phyloP scores from a whole-genome alignment of 2,113 vertebrate species.

The Macquaria australasica region DNA sequence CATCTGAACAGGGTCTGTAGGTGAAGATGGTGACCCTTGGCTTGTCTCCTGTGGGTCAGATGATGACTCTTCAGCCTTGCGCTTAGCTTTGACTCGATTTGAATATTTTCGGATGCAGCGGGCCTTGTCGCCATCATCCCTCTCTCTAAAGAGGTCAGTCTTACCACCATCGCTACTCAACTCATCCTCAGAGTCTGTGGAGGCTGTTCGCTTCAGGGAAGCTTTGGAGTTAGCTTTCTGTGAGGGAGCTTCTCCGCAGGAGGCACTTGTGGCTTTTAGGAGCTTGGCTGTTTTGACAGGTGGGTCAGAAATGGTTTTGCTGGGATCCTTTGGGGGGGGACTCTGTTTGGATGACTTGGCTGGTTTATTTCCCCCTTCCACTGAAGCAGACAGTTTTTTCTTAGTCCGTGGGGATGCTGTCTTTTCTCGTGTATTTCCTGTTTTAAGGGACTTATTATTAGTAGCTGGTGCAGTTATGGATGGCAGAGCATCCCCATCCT shows the following conservation, averaged over 20 bases:
- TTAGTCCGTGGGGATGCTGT: slow-evolving; percentile 68
- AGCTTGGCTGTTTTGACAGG: slow-evolving; percentile 76
- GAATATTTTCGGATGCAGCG: slow-evolving; percentile 71
- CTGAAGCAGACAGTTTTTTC: slow-evolving; percentile 65
- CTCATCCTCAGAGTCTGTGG: slow-evolving; percentile 70
- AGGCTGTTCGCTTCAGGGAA: slow-evolving; percentile 74
- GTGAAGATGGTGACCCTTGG: slow-evolving; percentile 33
- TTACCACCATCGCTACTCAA: slow-evolving; percentile 64
- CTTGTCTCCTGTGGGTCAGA: slow-evolving; percentile 45
- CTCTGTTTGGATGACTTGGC: slow-evolving; percentile 66
- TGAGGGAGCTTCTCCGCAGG: slow-evolving; percentile 67
- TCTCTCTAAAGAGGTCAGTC: slow-evolving; percentile 64
- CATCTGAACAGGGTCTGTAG: slow-evolving; percentile 67
- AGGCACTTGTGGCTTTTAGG: slow-evolving; percentile 76
- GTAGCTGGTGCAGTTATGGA: slow-evolving; percentile 67
- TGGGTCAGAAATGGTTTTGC: slow-evolving; percentile 57
- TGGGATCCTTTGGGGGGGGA: slow-evolving; percentile 64
- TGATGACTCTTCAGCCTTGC: slow-evolving; percentile 51
- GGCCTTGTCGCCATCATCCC: slow-evolving; percentile 66
- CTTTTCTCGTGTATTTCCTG: slow-evolving; percentile 65
- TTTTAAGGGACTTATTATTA: slow-evolving; percentile 64
- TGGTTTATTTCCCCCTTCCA: slow-evolving; percentile 62
- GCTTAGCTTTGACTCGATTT: slow-evolving; percentile 68
- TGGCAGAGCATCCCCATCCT: slow-evolving; percentile 60
- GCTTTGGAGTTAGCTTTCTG: slow-evolving; percentile 58